Base-by-base conservation (phyloP, 2,113 vertebrate species). In the Notarius lentiginosus region DNA sequence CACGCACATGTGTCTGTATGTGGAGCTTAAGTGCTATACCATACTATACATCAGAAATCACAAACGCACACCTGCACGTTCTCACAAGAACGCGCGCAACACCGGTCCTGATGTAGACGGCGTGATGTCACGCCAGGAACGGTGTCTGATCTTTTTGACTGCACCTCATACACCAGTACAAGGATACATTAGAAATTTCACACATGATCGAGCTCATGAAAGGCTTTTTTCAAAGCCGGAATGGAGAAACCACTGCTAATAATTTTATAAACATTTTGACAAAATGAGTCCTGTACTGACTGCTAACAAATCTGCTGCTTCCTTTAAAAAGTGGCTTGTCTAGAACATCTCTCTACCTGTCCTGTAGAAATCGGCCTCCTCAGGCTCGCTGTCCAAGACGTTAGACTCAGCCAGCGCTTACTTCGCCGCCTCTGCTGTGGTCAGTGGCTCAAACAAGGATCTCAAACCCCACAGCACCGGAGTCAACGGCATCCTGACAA, bases 331-430 rank as follows among this genome's bases (percentile, higher is more conserved):
- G 41, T 24, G 8, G 17, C 17, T 73, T 10, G 7, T 47, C 30
- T 22, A 27, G 14, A 30, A 4, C 7, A 49, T 14, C 49, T 63
- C 60, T 22, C 34, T 70, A 1, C 24, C 27, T 70, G 4, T 85
- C 68, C 79, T 87, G 0, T 79, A 98, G 97, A 95, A 95, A 91
- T 94, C 93, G 80, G 90, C 92, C 91, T 94, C 95, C 88, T 94
- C 95, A 87, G 96, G 97, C 93, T 95, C 95, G 55, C 93, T 95
- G 93, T 96, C 97, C 58, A 97, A 97, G 95, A 96, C 96, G 61
- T 95, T 98, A 83, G 97, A 98, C 93, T 98, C 97, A 56, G 97
- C 97, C 91, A 96, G 96, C 27, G 97, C 97, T 93, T 97, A 97
- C 91, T 98, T 98, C 93, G 97, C 97, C 92, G 97, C 97, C 49